Conservation (phyloP, 1,140 invertebrate genomes). For the Lordiphosa collinella region DNA sequence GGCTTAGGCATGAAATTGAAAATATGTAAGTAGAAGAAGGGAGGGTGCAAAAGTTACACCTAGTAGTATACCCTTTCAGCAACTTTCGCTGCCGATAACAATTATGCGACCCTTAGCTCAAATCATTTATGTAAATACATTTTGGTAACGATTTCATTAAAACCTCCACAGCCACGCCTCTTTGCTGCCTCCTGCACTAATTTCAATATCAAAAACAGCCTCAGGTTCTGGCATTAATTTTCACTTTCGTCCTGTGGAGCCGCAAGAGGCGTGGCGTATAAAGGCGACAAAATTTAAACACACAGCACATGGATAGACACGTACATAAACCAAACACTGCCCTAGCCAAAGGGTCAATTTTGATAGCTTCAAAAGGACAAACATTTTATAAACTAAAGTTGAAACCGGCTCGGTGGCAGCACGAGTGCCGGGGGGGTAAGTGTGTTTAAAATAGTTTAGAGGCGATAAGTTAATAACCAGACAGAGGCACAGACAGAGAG, state of each 20-base stretch:
- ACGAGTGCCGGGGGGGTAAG: not conserved
- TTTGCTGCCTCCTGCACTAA: conserved; percentile 38
- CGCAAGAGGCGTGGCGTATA: conserved; percentile 51
- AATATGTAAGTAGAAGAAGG: conserved; percentile 3
- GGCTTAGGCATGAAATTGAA: conserved; percentile 66
- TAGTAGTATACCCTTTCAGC: no score
- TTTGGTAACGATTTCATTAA: conserved; percentile 63
- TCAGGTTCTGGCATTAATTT: conserved; percentile 55
- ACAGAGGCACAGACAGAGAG: not conserved
- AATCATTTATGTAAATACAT: conserved; percentile 66
- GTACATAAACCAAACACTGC: conserved; percentile 11
- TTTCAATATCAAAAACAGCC: conserved; percentile 63
- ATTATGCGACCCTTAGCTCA: conserved; percentile 45
- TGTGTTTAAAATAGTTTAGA: conserved; percentile 14
- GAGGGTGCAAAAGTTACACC: no score
- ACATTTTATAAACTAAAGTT: conserved; percentile 45
- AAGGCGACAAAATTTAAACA: conserved; percentile 36
- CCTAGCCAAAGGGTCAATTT: conserved; percentile 69
- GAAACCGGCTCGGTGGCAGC: not conserved
- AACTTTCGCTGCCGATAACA: conserved; percentile 40
- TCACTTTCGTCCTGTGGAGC: conserved; percentile 34
- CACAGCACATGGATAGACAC: no score
- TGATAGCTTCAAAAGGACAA: conserved; percentile 43
- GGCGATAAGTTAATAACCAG: conserved; percentile 39
- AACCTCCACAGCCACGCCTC: conserved; percentile 39